A percentile compares a stretch with the other conserved stretches of the same genome.
These are phyloP conservation scores for Rhadina sibilatrix DNA, from an alignment of 2,113 vertebrate genomes.

Conservation along the genomic window DNA sequence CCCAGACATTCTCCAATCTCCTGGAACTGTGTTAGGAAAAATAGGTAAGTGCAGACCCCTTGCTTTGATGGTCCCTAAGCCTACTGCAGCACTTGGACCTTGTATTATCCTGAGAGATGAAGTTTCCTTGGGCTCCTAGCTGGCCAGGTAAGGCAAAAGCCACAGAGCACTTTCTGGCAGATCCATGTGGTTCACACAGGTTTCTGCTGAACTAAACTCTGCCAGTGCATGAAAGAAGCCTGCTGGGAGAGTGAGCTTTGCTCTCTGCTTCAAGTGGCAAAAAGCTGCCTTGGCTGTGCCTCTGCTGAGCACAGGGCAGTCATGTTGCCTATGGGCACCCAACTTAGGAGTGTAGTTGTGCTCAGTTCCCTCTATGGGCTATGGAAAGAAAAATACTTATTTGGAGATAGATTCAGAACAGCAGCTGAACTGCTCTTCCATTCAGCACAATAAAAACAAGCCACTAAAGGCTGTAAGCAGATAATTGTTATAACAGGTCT, in stretches of 20 bases:
- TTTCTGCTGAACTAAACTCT: not conserved
- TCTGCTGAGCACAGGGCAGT: not conserved
- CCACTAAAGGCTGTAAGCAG: not conserved
- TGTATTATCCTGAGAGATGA: not conserved
- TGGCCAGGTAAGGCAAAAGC: not conserved
- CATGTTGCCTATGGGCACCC: fast-evolving
- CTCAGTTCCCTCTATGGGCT: not conserved
- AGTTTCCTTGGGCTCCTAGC: not conserved
- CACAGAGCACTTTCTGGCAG: not conserved
- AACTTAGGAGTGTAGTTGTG: not conserved
- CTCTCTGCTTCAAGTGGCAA: not conserved
- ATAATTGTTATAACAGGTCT: not conserved
- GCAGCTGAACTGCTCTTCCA: not conserved
- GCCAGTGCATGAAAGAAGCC: not conserved
- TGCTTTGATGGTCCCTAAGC: not conserved
- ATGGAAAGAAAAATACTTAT: not conserved
- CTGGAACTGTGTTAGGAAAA: not conserved
- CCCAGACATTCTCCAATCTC: not conserved
- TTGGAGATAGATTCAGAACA: not conserved
- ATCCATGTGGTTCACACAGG: not conserved
- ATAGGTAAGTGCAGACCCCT: not conserved
- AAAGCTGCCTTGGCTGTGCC: not conserved
- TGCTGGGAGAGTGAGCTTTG: not conserved
- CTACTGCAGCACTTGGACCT: not conserved
- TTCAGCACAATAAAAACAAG: not conserved